Percentiles rank a stretch among this genome's conserved stretches.
phyloP scores from a whole-genome alignment of 1,140 invertebrate species.

The Tetramorium simillimum region DNA sequence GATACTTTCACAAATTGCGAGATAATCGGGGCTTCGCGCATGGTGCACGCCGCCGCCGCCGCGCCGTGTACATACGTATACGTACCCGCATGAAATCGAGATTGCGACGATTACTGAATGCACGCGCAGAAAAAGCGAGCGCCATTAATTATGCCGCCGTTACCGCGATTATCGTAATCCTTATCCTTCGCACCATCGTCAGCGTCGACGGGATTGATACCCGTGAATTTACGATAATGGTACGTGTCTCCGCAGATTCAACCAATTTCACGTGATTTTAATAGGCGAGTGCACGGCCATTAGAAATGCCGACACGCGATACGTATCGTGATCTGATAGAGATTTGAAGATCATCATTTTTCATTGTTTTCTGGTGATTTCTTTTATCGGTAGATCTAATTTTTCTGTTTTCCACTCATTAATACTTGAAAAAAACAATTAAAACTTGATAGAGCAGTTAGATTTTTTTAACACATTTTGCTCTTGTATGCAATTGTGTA shows the following conservation, averaged over 20 bases:
- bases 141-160: not conserved
- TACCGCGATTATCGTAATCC: not conserved
- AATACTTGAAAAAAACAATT: not conserved
- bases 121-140: not conserved
- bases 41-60: not conserved
- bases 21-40: not conserved
- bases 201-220: not conserved
- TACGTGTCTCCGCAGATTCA: not conserved
- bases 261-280: not conserved
- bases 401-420: not conserved
- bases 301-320: not conserved
- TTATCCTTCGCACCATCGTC: not conserved
- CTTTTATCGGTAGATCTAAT: not conserved
- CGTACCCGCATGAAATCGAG: conserved; percentile 7
- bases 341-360: not conserved
- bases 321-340: not conserved
- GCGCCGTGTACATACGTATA: not conserved
- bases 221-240: not conserved
- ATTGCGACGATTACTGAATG: conserved; percentile 11
- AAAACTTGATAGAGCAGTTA: too few relatives aligned
- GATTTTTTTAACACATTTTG: not conserved
- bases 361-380: not conserved
- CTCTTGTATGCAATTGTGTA: not conserved
- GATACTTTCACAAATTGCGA: conserved; percentile 50
- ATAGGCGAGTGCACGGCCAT: not conserved